Percentiles rank a stretch among this genome's conserved stretches.
phyloP scores from a whole-genome alignment of 2,113 vertebrate species.

The Fulmarus glacialis region DNA sequence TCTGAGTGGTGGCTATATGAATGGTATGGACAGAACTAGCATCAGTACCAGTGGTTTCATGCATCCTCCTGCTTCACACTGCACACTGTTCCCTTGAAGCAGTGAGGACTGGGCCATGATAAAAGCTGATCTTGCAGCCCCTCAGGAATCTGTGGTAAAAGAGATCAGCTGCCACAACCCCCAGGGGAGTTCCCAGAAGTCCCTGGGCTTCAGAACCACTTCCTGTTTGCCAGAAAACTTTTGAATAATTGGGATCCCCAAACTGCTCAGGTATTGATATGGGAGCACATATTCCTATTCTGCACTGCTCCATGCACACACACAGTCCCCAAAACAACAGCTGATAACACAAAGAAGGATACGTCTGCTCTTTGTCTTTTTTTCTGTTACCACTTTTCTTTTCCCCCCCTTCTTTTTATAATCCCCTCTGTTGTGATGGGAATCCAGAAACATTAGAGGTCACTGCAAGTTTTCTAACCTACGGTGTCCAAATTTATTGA shows the following conservation, averaged over 20 bases:
- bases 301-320: background rate
- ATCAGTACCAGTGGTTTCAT: background rate
- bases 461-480: background rate
- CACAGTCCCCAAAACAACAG: background rate
- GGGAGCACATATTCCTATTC: background rate
- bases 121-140: background rate
- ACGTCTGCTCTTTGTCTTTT: background rate
- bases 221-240: background rate
- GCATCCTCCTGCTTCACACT: background rate
- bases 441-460: background rate
- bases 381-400: background rate
- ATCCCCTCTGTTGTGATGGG: background rate
- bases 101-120: background rate
- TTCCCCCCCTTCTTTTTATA: background rate
- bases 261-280: background rate
- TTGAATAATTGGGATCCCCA: background rate
- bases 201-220: background rate
- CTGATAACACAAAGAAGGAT: background rate
- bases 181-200: background rate
- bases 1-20: background rate
- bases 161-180: background rate
- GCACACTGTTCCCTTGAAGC: background rate
- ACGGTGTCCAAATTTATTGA: background rate
- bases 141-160: background rate
- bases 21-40: background rate